phyloP scores from a whole-genome alignment of 23 tunicate genomes.

The Styela plicata region DNA sequence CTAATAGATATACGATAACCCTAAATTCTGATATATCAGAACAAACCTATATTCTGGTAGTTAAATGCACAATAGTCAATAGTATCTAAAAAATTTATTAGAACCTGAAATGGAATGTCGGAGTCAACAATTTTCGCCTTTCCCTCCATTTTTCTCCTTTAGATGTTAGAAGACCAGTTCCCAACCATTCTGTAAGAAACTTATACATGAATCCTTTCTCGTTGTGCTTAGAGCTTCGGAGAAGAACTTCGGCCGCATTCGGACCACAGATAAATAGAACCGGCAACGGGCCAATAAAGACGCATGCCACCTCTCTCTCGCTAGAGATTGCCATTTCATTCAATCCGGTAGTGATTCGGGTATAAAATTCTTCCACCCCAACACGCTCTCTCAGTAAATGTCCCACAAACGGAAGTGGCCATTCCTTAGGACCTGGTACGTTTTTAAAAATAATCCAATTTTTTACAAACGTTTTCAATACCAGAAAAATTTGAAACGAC shows the following conservation, averaged over 20 bases:
- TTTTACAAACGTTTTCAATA: neutral
- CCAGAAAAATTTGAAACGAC: neutral
- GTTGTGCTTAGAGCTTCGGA: slow-evolving; percentile 25
- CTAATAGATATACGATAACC: no score
- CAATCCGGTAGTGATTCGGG: neutral
- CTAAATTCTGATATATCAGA: no score
- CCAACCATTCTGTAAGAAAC: slow-evolving; percentile 8
- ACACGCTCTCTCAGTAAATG: slow-evolving; percentile 6
- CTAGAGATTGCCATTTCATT: neutral
- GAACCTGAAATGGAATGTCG: slow-evolving; percentile 35
- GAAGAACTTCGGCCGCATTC: slow-evolving; percentile 26
- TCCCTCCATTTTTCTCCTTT: slow-evolving; percentile 23
- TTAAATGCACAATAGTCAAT: no score
- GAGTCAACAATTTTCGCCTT: slow-evolving; percentile 24
- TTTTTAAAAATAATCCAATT: slow-evolving; percentile 10
- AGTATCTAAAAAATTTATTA: no score
- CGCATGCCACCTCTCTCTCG: slow-evolving; percentile 1
- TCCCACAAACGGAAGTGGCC: slow-evolving; percentile 12
- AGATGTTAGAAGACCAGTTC: slow-evolving; percentile 26
- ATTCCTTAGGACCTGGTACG: neutral
- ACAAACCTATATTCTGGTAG: no score
- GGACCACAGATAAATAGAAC: slow-evolving; percentile 12
- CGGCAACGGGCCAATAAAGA: slow-evolving; percentile 20
- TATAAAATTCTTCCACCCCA: neutral
- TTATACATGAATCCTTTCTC: slow-evolving; percentile 18